Conservation (phyloP, 2,113 vertebrate genomes). For the Hemicordylus capensis region DNA sequence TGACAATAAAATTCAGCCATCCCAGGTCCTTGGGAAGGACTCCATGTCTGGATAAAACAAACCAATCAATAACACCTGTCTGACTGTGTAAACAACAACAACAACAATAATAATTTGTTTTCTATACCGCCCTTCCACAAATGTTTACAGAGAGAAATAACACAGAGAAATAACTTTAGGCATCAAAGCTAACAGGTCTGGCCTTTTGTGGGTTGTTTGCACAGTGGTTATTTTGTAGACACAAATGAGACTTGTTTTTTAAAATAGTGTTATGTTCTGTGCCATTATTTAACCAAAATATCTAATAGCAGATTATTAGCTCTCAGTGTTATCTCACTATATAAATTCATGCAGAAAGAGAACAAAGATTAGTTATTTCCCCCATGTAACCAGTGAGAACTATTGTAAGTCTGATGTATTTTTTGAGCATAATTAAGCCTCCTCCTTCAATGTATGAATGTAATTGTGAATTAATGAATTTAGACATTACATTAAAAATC, state of each 20-base stretch:
- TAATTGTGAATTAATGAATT: conserved; percentile 32
- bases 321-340: conserved; percentile 12
- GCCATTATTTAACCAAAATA: neutral
- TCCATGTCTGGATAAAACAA: too few relatives aligned
- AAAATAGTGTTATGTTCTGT: neutral
- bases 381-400: neutral
- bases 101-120: too few relatives aligned
- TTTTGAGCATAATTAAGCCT: neutral
- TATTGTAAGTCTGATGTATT: neutral
- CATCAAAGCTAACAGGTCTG: neutral
- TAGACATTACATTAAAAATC: conserved; percentile 30
- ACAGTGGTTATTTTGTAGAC: neutral
- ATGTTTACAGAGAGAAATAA: too few relatives aligned
- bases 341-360: neutral
- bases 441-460: neutral
- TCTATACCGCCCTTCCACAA: too few relatives aligned
- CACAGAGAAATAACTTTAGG: too few relatives aligned
- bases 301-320: conserved; percentile 16
- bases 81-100: too few relatives aligned
- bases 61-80: too few relatives aligned
- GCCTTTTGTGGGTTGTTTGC: neutral
- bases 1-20: too few relatives aligned
- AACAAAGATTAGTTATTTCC: neutral
- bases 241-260: neutral
- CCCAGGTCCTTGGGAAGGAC: too few relatives aligned